These are phyloP conservation scores for Microctonus brassicae DNA, from an alignment of 2,888 invertebrate genomes.

Conservation along the genomic window DNA sequence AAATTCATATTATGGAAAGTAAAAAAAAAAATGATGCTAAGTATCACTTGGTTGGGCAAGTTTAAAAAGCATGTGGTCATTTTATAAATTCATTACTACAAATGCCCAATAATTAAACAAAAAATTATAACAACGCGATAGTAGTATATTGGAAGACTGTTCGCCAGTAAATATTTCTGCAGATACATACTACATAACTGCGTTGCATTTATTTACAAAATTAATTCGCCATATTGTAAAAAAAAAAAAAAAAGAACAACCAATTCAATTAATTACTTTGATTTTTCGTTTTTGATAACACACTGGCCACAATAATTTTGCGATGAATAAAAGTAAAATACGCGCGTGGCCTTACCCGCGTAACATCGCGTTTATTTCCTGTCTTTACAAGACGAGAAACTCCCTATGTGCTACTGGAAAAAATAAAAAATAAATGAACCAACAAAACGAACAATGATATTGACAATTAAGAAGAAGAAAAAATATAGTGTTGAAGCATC, in stretches of 20 bases:
- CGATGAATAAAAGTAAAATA: neutral
- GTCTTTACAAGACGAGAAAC: neutral
- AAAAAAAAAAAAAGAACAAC: neutral
- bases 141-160: conserved; percentile 2
- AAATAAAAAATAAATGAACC: neutral
- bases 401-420: neutral
- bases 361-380: neutral
- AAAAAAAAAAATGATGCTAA: neutral
- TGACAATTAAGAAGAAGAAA: neutral
- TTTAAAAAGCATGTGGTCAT: neutral
- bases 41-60: conserved; percentile 15
- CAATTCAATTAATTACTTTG: neutral
- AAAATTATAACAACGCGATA: neutral
- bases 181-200: neutral
- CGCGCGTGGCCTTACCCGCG: neutral
- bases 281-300: conserved; percentile 5
- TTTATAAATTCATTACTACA: conserved; percentile 7
- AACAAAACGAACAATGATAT: neutral
- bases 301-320: conserved; percentile 18
- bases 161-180: neutral
- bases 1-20: neutral
- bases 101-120: conserved; percentile 25
- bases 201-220: conserved; percentile 14
- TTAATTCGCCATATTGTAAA: conserved; percentile 1
- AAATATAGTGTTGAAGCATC: neutral